Conservation (phyloP, 2,888 invertebrate genomes). For the Hyposoter didymator region DNA sequence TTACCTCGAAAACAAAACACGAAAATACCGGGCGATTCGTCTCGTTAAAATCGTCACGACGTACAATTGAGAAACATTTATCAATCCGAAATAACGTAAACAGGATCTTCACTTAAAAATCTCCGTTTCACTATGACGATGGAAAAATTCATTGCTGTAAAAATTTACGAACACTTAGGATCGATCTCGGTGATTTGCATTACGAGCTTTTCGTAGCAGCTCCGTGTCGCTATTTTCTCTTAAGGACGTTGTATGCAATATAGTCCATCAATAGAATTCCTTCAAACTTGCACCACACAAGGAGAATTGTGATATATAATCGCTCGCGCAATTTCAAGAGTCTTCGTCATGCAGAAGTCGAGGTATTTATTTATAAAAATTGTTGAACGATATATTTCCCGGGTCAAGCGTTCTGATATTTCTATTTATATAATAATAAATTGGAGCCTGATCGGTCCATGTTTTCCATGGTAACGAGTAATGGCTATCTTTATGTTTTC, state of each 20-base stretch:
- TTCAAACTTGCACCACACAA: no score
- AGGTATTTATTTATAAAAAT: no score
- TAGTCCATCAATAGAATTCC: no score
- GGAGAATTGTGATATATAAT: no score
- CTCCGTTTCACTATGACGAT: background rate
- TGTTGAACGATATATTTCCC: no score
- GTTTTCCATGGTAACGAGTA: no score
- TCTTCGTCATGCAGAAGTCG: no score
- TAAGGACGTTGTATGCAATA: no score
- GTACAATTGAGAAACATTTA: background rate
- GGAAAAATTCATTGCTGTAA: background rate
- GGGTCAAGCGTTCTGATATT: no score
- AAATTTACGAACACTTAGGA: background rate
- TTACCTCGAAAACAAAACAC: background rate
- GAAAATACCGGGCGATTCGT: background rate
- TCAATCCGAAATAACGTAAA: background rate
- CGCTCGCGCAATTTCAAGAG: no score
- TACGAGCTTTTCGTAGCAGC: background rate
- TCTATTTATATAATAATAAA: no score
- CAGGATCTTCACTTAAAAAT: background rate
- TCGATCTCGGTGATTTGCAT: background rate
- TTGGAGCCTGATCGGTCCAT: background rate
- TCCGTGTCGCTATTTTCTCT: background rate
- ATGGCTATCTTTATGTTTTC: no score
- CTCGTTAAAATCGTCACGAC: background rate